Percentiles rank a stretch among this genome's conserved stretches.
phyloP scores from a whole-genome alignment of 2,797 vertebrate species.

The Yasuhikotakia modesta region DNA sequence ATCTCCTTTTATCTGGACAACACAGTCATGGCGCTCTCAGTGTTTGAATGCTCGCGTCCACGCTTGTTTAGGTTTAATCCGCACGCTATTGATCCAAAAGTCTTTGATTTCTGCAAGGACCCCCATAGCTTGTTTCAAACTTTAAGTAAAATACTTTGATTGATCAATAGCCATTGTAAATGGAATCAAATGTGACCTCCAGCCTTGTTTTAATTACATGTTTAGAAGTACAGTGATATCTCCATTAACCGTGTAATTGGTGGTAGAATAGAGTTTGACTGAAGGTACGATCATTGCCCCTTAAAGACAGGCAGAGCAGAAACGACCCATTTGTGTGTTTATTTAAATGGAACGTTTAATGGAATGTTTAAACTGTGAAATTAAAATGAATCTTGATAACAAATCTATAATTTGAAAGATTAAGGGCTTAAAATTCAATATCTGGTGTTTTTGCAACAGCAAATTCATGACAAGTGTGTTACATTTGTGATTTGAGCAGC shows the following conservation, averaged over 20 bases:
- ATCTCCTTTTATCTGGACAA: conserved; percentile 54
- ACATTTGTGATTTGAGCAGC: background rate
- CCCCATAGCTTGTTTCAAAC: conserved; percentile 72
- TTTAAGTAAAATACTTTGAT: conserved; percentile 73
- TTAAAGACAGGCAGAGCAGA: background rate
- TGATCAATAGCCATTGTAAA: conserved; percentile 71
- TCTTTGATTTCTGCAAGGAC: conserved; percentile 69
- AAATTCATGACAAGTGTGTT: background rate
- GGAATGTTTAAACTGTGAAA: background rate
- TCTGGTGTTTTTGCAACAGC: background rate
- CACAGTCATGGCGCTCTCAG: conserved; percentile 53
- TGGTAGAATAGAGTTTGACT: background rate
- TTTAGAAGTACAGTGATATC: conserved; percentile 56
- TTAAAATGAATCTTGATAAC: background rate
- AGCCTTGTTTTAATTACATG: conserved; percentile 68
- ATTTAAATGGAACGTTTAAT: background rate
- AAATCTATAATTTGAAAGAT: background rate
- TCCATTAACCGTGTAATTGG: conserved; percentile 33
- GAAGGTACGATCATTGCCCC: background rate
- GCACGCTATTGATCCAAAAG: conserved; percentile 79
- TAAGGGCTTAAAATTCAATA: background rate
- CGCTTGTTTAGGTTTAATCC: conserved; percentile 82
- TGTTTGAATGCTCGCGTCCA: conserved; percentile 76
- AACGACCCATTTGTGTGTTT: background rate
- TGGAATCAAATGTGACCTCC: conserved; percentile 66